Evolutionary conservation across 1,140 invertebrate genomes (phyloP).

Genomic region (Nephila pilipes): DNA sequence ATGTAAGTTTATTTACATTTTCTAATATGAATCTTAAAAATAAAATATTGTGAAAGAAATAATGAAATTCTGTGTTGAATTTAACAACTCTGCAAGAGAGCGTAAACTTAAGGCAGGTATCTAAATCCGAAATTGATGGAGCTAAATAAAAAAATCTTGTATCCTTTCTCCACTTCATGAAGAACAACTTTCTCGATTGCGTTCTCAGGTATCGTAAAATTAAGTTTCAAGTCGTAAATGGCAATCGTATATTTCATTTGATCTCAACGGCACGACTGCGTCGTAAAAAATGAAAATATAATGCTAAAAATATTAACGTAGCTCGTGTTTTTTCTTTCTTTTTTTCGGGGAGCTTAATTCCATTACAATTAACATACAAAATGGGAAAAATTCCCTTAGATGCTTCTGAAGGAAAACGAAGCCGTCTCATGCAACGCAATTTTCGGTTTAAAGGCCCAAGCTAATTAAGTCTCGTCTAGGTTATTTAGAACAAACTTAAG

Average conservation of each 20-base stretch:
- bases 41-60: background rate
- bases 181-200: background rate
- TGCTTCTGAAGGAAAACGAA: background rate
- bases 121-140: background rate
- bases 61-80: background rate
- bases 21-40: no score
- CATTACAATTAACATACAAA: constrained; percentile 52
- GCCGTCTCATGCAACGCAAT: constrained; percentile 3
- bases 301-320: constrained; percentile 43
- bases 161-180: constrained; percentile 36
- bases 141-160: constrained; percentile 1
- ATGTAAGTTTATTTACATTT: no score
- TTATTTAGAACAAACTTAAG: constrained; percentile 32
- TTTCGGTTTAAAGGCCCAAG: constrained; percentile 17
- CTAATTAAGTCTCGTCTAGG: constrained; percentile 42
- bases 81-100: background rate
- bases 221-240: constrained; percentile 65
- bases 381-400: background rate
- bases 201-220: constrained; percentile 39
- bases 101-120: background rate
- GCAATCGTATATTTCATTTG: constrained; percentile 57
- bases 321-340: background rate
- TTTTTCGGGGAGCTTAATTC: constrained; percentile 22
- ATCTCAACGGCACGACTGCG: constrained; percentile 54
- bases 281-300: constrained; percentile 29